phyloP scores from a whole-genome alignment of 2,797 vertebrate species.

The Periparus ater region DNA sequence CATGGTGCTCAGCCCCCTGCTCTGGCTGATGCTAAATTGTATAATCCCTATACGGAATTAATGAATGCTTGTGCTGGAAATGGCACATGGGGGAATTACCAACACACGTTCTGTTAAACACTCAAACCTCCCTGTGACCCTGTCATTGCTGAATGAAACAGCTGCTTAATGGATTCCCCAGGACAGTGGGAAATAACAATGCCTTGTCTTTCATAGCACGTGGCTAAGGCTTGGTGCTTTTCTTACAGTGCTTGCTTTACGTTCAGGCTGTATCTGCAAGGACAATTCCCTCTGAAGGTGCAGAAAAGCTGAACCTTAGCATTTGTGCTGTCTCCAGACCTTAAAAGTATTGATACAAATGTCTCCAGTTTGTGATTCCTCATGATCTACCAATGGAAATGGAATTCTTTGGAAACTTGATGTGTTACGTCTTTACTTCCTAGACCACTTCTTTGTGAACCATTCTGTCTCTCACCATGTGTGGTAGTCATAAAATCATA shows the following conservation, averaged over 20 bases:
- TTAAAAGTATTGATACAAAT: neutral
- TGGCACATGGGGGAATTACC: neutral
- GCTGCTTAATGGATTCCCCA: slow-evolving; percentile 20
- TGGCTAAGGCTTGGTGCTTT: neutral
- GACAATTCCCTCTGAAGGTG: neutral
- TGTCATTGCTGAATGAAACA: neutral
- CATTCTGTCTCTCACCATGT: neutral
- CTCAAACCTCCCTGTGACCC: slow-evolving; percentile 13
- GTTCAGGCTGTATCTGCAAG: neutral
- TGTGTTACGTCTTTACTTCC: neutral
- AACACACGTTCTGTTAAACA: slow-evolving; percentile 25
- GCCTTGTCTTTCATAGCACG: neutral
- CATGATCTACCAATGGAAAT: neutral
- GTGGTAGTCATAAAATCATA: accelerated
- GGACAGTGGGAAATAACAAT: neutral
- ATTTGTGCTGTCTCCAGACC: neutral
- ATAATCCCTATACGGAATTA: slow-evolving; percentile 7
- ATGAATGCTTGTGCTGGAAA: slow-evolving; percentile 17
- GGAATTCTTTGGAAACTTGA: neutral
- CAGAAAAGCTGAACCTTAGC: accelerated
- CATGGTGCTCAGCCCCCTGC: neutral
- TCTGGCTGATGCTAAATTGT: neutral
- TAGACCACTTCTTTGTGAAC: neutral
- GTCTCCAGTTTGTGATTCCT: neutral
- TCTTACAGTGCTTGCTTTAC: neutral